Evolutionary conservation across 2,797 vertebrate genomes (phyloP).

Genomic region (Enteromius viviparus): DNA sequence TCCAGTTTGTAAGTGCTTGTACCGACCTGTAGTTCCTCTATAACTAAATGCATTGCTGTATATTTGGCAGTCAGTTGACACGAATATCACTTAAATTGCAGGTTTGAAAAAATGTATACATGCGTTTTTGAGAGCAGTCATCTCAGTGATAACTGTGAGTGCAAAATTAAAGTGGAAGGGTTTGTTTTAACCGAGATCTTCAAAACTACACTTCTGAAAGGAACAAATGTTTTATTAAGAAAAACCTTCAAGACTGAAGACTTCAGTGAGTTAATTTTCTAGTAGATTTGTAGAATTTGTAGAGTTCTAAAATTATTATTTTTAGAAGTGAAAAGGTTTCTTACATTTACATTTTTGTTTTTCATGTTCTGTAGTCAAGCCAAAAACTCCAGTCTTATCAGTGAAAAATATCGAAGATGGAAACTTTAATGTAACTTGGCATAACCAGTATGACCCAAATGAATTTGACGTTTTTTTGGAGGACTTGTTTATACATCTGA

Average conservation of each 20-base stretch:
- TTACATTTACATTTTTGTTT: neutral
- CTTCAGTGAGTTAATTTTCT: slow-evolving; percentile 54
- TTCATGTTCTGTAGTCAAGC: slow-evolving; percentile 61
- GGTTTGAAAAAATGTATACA: neutral
- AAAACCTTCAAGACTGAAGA: neutral
- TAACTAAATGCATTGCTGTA: neutral
- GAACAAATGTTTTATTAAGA: neutral
- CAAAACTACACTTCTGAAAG: neutral
- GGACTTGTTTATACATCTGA: slow-evolving; percentile 33
- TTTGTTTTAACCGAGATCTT: neutral
- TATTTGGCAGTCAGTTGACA: neutral
- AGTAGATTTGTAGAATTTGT: neutral
- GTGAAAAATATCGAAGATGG: slow-evolving; percentile 46
- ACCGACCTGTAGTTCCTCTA: neutral
- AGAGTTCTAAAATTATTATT: neutral
- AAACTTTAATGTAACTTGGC: slow-evolving; percentile 54
- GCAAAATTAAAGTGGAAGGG: neutral
- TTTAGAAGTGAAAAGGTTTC: neutral
- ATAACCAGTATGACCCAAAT: neutral
- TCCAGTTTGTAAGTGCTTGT: neutral
- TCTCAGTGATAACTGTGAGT: slow-evolving; percentile 40
- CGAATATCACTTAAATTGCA: neutral
- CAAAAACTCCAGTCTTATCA: slow-evolving; percentile 52
- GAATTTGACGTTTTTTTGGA: rapidly evolving
- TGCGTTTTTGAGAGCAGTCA: slow-evolving; percentile 41